Base-by-base conservation (phyloP, 2,113 vertebrate species). In the Catharus bicknelli region DNA sequence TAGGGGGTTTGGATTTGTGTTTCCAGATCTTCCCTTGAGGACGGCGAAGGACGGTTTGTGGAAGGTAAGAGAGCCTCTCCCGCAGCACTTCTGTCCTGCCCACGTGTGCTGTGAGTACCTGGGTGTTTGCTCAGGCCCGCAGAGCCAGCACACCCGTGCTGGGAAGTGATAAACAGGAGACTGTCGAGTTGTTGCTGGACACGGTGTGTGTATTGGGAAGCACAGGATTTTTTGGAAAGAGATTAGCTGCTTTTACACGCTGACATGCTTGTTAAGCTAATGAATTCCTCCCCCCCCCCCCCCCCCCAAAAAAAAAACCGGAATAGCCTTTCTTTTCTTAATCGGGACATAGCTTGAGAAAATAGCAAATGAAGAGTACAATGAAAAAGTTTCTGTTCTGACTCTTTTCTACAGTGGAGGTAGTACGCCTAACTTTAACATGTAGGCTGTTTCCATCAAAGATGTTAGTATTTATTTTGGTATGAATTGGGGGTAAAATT, bases 1-100 rank as follows among this genome's bases (percentile, higher is more conserved):
- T 6, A 67, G 88, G 55, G 51, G 57, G 16, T 78, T 83, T 70
- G 62, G 18, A 76, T 93, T 90, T 75, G 67, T 90, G 77, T 80
- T 93, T 89, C 63, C 93, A 97, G 96, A 93, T 91, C 75, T 69
- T 93, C 89, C 7, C 63, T 89, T 59, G 91, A 76, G 92, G 91
- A 51, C 93, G 30, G 75, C 48, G 13, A 88, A 86, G 94, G 85
- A 94, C 91, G 38, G 13, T 64, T 32, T 79, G 85, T 80, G 53
- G 89, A 93, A 96, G 95, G 96, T 97, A 97, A 96, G 96, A 90
- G 59, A 95, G 61, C 54, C 55, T 74, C 50, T 94, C 50, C 26
- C 40, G 20, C 43, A 38, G 30, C 36, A 2, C 40, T 76, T 55
- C 2, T 0, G 30, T 5, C 29, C 30, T 55, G 55, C 55, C 78